These are phyloP conservation scores for Linyphia triangularis DNA, from an alignment of 2,888 invertebrate genomes.

Conservation along the genomic window DNA sequence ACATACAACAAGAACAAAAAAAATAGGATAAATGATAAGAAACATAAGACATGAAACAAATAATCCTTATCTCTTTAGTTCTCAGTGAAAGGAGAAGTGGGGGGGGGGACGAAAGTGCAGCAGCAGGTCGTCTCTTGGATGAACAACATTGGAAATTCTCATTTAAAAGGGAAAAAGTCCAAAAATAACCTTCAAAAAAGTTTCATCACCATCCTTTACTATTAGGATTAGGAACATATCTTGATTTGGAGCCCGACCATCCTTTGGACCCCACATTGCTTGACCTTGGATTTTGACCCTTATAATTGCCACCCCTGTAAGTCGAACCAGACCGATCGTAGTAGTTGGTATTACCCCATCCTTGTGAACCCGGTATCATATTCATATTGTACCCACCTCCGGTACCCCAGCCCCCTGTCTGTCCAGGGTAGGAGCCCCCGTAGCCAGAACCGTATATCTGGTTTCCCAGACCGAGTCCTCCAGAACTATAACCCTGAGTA, in stretches of 20 bases:
- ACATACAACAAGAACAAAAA: too few relatives aligned
- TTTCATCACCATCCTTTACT: constrained; percentile 49
- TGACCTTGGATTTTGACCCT: constrained; percentile 40
- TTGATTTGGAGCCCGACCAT: constrained; percentile 11
- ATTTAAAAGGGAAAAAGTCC: background rate
- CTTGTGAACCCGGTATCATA: background rate
- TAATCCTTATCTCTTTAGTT: background rate
- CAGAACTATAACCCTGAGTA: constrained; percentile 17
- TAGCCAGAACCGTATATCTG: constrained; percentile 10
- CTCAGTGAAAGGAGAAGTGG: background rate
- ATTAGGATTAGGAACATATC: constrained; percentile 14
- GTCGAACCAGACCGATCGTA: background rate
- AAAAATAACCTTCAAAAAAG: background rate
- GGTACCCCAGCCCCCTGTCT: background rate
- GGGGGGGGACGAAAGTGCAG: background rate
- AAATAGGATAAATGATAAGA: background rate
- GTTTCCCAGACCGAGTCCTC: constrained; percentile 1
- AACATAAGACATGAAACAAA: constrained; percentile 4
- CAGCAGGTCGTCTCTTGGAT: background rate
- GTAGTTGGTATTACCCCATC: background rate
- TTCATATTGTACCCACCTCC: background rate
- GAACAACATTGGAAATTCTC: background rate
- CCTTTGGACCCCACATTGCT: constrained; percentile 25
- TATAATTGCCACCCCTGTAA: constrained; percentile 33
- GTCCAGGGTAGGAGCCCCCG: constrained; percentile 15